Percentiles rank a stretch among this genome's conserved stretches.
Evolutionary conservation across 1,140 invertebrate genomes (phyloP).

Genomic region (Brachystomella parvula): DNA sequence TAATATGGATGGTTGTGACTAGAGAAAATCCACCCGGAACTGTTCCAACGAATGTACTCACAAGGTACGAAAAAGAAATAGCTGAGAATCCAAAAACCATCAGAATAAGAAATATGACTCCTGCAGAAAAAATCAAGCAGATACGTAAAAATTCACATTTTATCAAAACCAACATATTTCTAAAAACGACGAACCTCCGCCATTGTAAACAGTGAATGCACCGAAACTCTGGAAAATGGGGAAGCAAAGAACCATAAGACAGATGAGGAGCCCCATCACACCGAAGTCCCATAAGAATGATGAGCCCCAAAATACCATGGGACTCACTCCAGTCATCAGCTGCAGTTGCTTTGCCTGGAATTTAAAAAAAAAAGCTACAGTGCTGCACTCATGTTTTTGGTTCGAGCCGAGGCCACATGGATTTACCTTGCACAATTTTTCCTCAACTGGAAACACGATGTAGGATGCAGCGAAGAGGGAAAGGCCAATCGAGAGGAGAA

Average conservation of each 20-base stretch:
- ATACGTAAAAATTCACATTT: neutral
- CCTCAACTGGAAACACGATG: slow-evolving; percentile 60
- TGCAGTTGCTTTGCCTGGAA: slow-evolving; percentile 57
- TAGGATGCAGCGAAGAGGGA: slow-evolving; percentile 64
- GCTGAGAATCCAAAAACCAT: slow-evolving; percentile 32
- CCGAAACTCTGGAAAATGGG: slow-evolving; percentile 33
- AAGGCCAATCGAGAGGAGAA: slow-evolving; percentile 41
- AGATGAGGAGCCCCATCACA: slow-evolving; percentile 22
- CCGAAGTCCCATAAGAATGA: slow-evolving; percentile 36
- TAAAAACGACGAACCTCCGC: slow-evolving; percentile 19
- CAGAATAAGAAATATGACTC: slow-evolving; percentile 31
- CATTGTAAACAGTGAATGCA: slow-evolving; percentile 32
- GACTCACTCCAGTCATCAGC: slow-evolving; percentile 66
- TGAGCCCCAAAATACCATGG: slow-evolving; percentile 57
- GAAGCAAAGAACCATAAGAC: slow-evolving; percentile 29
- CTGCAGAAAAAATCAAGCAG: slow-evolving; percentile 4
- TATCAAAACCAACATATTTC: neutral
- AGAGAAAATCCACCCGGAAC: slow-evolving; percentile 35
- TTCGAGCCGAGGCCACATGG: neutral
- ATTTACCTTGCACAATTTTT: slow-evolving; percentile 45
- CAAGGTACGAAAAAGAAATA: slow-evolving; percentile 34
- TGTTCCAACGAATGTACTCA: slow-evolving; percentile 21
- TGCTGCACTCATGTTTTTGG: neutral
- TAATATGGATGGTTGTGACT: slow-evolving; percentile 31
- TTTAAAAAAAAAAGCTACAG: slow-evolving; percentile 5